Evolutionary conservation across 2,797 vertebrate genomes (phyloP).

Genomic region (Acestrorhynchus altus): DNA sequence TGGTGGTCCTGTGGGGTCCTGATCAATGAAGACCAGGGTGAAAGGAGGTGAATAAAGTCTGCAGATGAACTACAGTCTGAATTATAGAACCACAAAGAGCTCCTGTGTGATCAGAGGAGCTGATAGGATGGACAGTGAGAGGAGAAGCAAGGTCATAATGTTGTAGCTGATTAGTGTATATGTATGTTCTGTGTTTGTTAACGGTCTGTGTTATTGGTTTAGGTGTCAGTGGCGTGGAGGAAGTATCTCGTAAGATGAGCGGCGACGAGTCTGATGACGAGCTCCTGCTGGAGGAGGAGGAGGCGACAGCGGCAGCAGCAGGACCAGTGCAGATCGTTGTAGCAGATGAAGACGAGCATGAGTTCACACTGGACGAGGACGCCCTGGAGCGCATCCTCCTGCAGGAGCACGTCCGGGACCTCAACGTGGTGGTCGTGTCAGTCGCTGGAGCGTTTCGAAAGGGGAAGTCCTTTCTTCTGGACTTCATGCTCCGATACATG

Average conservation of each 20-base stretch:
- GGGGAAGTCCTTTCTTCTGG: slow-evolving; percentile 98
- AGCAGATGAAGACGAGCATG: slow-evolving; percentile 90
- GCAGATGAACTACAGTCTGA: too few relatives aligned
- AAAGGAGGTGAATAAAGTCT: too few relatives aligned
- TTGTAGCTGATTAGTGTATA: too few relatives aligned
- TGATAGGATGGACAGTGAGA: too few relatives aligned
- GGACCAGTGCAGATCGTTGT: slow-evolving; percentile 92
- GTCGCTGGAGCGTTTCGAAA: slow-evolving; percentile 98
- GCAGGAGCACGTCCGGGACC: slow-evolving; percentile 92
- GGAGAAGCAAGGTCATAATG: too few relatives aligned
- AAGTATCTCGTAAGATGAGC: slow-evolving; percentile 46
- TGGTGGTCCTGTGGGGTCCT: too few relatives aligned
- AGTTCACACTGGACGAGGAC: slow-evolving; percentile 89
- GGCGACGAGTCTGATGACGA: slow-evolving; percentile 25
- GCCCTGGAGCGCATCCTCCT: slow-evolving; percentile 92
- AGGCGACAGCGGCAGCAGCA: slow-evolving; percentile 27
- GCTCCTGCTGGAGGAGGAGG: slow-evolving; percentile 37
- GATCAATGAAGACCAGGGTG: too few relatives aligned
- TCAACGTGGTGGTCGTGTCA: slow-evolving; percentile 95
- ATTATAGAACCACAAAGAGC: too few relatives aligned
- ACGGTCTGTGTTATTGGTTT: background rate
- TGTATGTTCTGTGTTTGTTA: background rate
- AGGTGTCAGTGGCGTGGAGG: slow-evolving; percentile 58
- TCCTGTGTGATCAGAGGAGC: too few relatives aligned
- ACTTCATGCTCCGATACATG: slow-evolving; percentile 99